Conservation (phyloP, 2,888 invertebrate species). For the Perizoma flavofasciatum region DNA sequence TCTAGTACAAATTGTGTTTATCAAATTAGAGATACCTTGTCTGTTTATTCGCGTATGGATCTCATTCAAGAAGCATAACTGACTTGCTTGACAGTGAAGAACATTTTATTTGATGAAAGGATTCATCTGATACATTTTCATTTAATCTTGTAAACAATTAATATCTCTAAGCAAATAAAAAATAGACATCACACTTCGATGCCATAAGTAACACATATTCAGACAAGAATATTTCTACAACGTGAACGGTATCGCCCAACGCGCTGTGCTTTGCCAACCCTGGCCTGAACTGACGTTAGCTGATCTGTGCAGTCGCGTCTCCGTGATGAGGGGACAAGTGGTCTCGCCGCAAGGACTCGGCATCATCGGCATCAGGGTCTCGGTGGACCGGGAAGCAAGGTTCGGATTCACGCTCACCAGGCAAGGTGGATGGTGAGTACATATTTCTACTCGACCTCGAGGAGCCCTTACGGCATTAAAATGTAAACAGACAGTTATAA, state of each 20-base stretch:
- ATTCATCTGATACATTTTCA: not conserved
- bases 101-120: not conserved
- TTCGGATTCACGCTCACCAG: slow-evolving; percentile 98
- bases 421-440: slow-evolving; percentile 96
- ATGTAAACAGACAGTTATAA: too few relatives aligned
- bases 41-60: not conserved
- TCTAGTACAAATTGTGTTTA: too few relatives aligned
- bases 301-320: slow-evolving; percentile 94
- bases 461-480: too few relatives aligned
- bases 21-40: not conserved
- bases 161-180: too few relatives aligned
- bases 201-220: too few relatives aligned
- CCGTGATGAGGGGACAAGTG: slow-evolving; percentile 99
- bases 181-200: too few relatives aligned
- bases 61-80: not conserved
- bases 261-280: slow-evolving; percentile 50
- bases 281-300: slow-evolving; percentile 61
- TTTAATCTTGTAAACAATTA: too few relatives aligned
- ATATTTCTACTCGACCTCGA: not conserved
- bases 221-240: too few relatives aligned
- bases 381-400: slow-evolving; percentile 95
- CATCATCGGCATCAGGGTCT: slow-evolving; percentile 98
- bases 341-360: slow-evolving; percentile 97
- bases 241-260: slow-evolving; percentile 56
- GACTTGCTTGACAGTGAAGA: not conserved